Evolutionary conservation across 2,797 vertebrate species (phyloP), one percentile per base, ranked within the genome.

Genomic region (Gadopsis marmoratus): DNA sequence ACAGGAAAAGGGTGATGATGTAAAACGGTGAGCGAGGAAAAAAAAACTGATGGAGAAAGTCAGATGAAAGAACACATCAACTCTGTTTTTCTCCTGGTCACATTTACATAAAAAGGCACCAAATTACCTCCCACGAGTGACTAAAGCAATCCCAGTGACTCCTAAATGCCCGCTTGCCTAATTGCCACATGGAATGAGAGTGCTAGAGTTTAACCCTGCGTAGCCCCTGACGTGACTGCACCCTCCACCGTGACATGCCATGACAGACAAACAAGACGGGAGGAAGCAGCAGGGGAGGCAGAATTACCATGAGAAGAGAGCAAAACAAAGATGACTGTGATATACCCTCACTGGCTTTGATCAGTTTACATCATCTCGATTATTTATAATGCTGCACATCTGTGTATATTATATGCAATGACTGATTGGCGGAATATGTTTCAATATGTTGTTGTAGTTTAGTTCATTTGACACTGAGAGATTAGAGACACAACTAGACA

Each of bases 141-240:
- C 77, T 86, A 59, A 71, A 83, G 56, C 78, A 69, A 84, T 78
- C 76, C 60, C 72, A 66, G 59, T 14, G 14, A 74, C 64, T 71
- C 65, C 81, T 72, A 79, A 86, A 86, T 81, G 77, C 66, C 71
- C 6, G 39, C 74, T 66, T 73, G 74, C 33, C 86, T 93, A 92
- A 93, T 93, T 93, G 85, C 71, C 78, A 66, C 53, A 39, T 61
- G 58, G 83, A 79, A 85, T 77, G 83, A 91, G 87, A 78, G 89
- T 72, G 78, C 92, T 90, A 51, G 77, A 92, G 85, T 91, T 93
- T 90, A 90, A 90, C 91, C 88, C 83, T 31, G 70, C 68, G n/a
- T 2, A 70, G 77, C 69, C 69, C 62, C 41, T 72, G 71, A 85
- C 50, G 23, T 50, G 59, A 66, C 74, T 59, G 67, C 77, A 70